Evolutionary conservation across 2,888 invertebrate species (phyloP), one percentile per base, ranked within the genome.

Genomic region (Diarsia mendica): DNA sequence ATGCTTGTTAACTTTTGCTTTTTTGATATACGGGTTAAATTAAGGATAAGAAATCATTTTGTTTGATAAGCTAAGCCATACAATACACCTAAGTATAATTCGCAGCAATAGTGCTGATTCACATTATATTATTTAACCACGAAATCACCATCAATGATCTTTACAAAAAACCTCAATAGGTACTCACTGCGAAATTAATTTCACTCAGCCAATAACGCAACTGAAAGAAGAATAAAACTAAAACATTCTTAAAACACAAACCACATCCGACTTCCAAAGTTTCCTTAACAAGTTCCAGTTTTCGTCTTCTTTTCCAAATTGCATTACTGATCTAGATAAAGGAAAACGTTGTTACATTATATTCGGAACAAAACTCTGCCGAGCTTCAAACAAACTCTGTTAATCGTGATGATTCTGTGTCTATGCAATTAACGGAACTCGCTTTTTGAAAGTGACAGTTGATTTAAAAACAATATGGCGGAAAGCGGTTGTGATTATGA

Each of bases 251-350:
- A 9, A 58, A 75, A 46, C 18, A 55, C 44, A 0, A 64, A 65
- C 28, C 84, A 67, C 65, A 77, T 67, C 68, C 60, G 28, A 20
- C 28, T 68, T 70, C 68, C 28, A 28, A 65, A 75, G 71, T 80
- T 68, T 20, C 49, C 48, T 65, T 48, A 44, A 55, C 33, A 63
- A 79, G 76, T 67, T 77, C 78, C 78, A 72, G 77, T 82, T 85
- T 77, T 75, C 75, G 49, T 84, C 77, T 88, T 86, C 73, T 82
- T 72, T 69, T 69, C 72, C 55, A 90, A 92, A 93, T 92, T 88
- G 89, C 88, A 91, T 93, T 92, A 92, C 9, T 60, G 60, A 33
- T 60, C 89, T 84, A 89, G 89, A 89, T 91, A 89, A 83, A 85
- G 77, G 75, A 80, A 83, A 91, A 89, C 86, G 86, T 83, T 87